These are phyloP conservation scores for Himantopus leucocephalus DNA, from an alignment of 2,113 vertebrate species.

Conservation along the genomic window DNA sequence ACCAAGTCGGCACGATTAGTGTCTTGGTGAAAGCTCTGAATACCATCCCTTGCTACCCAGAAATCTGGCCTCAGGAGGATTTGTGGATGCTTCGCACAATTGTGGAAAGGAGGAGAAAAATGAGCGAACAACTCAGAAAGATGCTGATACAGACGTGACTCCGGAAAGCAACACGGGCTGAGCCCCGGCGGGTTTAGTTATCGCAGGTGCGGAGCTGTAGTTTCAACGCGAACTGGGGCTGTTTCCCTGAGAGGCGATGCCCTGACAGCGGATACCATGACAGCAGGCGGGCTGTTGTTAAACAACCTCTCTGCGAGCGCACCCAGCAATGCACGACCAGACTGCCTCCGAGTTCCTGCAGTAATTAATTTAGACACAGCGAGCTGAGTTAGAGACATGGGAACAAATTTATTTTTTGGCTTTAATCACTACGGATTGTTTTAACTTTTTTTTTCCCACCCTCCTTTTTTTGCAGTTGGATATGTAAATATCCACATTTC, in stretches of 20 bases:
- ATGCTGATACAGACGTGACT: background rate
- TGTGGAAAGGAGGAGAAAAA: background rate
- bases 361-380: background rate
- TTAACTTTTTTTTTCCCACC: background rate
- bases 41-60: background rate
- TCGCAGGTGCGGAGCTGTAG: background rate
- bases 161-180: background rate
- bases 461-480: background rate
- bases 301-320: background rate
- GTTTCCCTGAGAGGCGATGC: background rate
- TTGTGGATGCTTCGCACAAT: background rate
- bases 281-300: background rate
- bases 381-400: background rate
- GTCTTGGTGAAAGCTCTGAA: background rate
- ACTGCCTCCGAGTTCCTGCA: background rate
- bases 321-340: background rate
- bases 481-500: slow-evolving; percentile 19
- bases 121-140: background rate
- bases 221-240: background rate
- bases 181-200: background rate
- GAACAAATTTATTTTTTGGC: background rate
- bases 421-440: background rate
- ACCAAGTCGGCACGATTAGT: fast-evolving
- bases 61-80: background rate
- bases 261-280: background rate